These are phyloP conservation scores for Scaptomyza tumidula DNA, from an alignment of 2,888 invertebrate genomes.

Conservation along the genomic window DNA sequence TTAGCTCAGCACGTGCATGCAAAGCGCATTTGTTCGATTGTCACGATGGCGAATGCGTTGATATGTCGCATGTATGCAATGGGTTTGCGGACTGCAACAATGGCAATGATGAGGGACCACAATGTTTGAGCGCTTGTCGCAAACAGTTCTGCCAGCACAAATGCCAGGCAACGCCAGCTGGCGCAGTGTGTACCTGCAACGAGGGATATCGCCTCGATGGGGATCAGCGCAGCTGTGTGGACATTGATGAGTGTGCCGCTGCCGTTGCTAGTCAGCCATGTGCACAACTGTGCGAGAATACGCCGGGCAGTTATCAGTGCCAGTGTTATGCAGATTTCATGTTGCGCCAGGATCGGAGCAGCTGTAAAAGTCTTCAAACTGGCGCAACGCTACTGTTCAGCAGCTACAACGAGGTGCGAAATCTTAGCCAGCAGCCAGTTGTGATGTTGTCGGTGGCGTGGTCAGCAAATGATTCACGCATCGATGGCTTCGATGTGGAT, in stretches of 20 bases:
- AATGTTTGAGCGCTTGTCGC: constrained; percentile 86
- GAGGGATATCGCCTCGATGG: constrained; percentile 86
- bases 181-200: constrained; percentile 88
- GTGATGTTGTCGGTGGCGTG: constrained; percentile 82
- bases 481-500: constrained; percentile 86
- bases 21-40: constrained; percentile 86
- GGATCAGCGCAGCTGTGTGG: constrained; percentile 87
- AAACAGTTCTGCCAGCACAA: constrained; percentile 85
- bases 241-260: constrained; percentile 89
- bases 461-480: constrained; percentile 84
- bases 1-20: constrained; percentile 57
- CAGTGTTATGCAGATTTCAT: constrained; percentile 83
- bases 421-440: constrained; percentile 83
- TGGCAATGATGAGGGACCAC: constrained; percentile 89
- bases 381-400: constrained; percentile 86
- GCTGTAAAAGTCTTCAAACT: constrained; percentile 88
- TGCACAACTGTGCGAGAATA: constrained; percentile 86
- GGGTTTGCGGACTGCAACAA: constrained; percentile 88
- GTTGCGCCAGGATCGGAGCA: constrained; percentile 86
- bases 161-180: constrained; percentile 88
- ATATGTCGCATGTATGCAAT: constrained; percentile 88
- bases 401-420: constrained; percentile 86
- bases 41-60: constrained; percentile 88
- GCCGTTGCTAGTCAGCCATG: constrained; percentile 84
- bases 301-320: constrained; percentile 81